phyloP scores from a whole-genome alignment of 2,888 invertebrate species.

The Metacarcinus magister region DNA sequence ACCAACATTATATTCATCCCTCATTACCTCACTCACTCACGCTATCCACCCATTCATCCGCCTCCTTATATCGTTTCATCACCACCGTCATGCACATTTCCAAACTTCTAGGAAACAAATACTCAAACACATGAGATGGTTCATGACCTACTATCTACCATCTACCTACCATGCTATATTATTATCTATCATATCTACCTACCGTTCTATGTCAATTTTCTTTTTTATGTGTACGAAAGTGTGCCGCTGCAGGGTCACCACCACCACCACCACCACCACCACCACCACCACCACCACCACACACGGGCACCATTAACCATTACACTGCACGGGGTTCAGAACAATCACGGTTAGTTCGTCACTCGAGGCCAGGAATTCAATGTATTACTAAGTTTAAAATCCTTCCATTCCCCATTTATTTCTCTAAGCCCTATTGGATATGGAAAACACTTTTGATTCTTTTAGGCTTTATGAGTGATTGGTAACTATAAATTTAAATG shows the following conservation, averaged over 20 bases:
- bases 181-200: too few relatives aligned
- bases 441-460: constrained; percentile 14
- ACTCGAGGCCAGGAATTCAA: not conserved
- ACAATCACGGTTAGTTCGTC: not conserved
- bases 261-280: too few relatives aligned
- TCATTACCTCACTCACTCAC: not conserved
- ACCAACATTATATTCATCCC: not conserved
- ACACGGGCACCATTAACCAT: not conserved
- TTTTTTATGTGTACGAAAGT: not conserved
- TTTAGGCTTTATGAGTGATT: not conserved
- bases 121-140: too few relatives aligned
- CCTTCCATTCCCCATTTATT: constrained; percentile 4
- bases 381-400: not conserved
- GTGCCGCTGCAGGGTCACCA: not conserved
- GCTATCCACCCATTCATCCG: not conserved
- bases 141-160: not conserved
- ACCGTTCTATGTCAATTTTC: too few relatives aligned
- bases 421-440: constrained; percentile 1
- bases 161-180: not conserved
- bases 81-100: not conserved
- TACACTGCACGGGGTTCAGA: not conserved
- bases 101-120: too few relatives aligned
- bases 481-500: not conserved
- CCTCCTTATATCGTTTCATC: not conserved
- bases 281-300: not conserved